Percentiles rank a stretch among this genome's conserved stretches.
Evolutionary conservation across 2,888 invertebrate genomes (phyloP).

Genomic region (Ashinkailepas kermadecensis): DNA sequence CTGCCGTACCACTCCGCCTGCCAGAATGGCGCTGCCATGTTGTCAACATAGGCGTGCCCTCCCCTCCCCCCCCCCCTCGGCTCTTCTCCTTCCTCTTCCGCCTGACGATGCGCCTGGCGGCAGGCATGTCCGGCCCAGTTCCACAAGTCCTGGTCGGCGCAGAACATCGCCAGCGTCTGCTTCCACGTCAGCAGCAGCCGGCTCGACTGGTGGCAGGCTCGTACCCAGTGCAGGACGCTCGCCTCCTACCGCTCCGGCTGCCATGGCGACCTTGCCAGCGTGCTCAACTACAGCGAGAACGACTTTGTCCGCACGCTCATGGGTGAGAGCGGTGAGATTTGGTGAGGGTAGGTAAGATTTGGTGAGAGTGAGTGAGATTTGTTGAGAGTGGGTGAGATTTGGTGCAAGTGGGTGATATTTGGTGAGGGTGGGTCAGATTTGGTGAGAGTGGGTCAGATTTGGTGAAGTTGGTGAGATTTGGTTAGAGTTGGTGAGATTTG

Average conservation of each 20-base stretch:
- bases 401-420: no score
- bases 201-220: neutral
- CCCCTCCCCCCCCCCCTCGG: neutral
- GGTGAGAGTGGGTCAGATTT: no score
- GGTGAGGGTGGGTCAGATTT: no score
- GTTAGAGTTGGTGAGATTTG: no score
- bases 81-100: neutral
- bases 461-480: no score
- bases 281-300: neutral
- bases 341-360: no score
- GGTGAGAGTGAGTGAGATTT: neutral
- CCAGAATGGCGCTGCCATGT: no score
- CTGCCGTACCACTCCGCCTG: no score
- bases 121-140: neutral
- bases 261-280: neutral
- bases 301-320: constrained; percentile 7
- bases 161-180: constrained; percentile 16
- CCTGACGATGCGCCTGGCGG: neutral
- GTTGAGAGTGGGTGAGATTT: neutral
- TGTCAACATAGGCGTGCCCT: no score
- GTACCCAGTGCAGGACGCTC: neutral
- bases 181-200: neutral
- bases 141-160: constrained; percentile 4
- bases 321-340: neutral
- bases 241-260: neutral